These are phyloP conservation scores for Caenorhabditis wallacei DNA, from an alignment of 2,888 invertebrate species.

Conservation along the genomic window DNA sequence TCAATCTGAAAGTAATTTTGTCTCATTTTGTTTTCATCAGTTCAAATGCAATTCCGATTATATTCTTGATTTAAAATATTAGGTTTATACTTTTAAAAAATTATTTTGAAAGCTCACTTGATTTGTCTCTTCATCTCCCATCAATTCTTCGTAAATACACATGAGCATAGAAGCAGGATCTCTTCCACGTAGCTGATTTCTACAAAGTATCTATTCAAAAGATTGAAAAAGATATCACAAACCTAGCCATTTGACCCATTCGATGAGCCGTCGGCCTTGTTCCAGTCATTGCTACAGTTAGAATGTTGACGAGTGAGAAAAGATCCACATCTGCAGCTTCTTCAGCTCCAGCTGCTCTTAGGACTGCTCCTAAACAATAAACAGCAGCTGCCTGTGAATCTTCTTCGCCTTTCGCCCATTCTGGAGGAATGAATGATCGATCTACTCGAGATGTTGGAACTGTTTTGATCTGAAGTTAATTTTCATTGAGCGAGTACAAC, in stretches of 20 bases:
- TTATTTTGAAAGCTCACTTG: slow-evolving; percentile 41
- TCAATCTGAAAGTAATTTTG: slow-evolving; percentile 71
- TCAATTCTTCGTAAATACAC: slow-evolving; percentile 79
- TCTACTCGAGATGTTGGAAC: slow-evolving; percentile 60
- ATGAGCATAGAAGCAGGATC: slow-evolving; percentile 73
- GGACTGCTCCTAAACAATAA: slow-evolving; percentile 75
- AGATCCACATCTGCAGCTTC: slow-evolving; percentile 77
- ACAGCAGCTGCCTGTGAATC: slow-evolving; percentile 73
- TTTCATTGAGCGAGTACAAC: too few relatives aligned
- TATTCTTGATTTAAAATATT: too few relatives aligned
- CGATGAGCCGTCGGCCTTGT: slow-evolving; percentile 80
- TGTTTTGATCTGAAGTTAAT: slow-evolving; percentile 71
- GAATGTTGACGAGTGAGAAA: slow-evolving; percentile 81
- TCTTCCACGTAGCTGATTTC: slow-evolving; percentile 74
- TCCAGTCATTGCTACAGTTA: slow-evolving; percentile 77
- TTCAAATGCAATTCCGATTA: too few relatives aligned
- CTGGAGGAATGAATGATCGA: slow-evolving; percentile 70
- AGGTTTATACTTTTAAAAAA: too few relatives aligned
- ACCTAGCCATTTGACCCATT: slow-evolving; percentile 80
- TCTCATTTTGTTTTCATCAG: too few relatives aligned
- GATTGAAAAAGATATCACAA: background rate
- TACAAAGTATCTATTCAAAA: slow-evolving; percentile 14
- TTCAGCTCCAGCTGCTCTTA: slow-evolving; percentile 74
- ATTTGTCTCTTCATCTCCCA: slow-evolving; percentile 82
- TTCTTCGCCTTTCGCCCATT: slow-evolving; percentile 74